Evolutionary conservation across 2,113 vertebrate species (phyloP).

Genomic region (Chaetodon auriga): DNA sequence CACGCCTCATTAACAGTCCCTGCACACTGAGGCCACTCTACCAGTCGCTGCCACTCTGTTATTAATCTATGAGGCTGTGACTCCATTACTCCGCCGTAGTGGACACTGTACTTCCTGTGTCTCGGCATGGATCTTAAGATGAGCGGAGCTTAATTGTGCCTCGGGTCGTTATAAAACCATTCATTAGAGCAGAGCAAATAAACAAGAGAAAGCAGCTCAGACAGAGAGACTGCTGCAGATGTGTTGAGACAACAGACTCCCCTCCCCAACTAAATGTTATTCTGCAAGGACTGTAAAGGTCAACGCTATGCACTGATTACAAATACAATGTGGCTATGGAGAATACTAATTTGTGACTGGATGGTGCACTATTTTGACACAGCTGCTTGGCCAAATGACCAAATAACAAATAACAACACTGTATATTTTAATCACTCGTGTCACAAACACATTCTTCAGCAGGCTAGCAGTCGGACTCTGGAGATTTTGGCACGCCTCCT

Average conservation of each 20-base stretch:
- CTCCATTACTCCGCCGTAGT: background rate
- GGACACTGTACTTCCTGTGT: constrained; percentile 47
- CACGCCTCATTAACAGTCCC: constrained; percentile 39
- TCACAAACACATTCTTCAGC: constrained; percentile 9
- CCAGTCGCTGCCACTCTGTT: constrained; percentile 21
- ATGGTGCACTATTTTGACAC: background rate
- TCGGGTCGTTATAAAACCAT: constrained; percentile 29
- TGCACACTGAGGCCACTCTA: constrained; percentile 32
- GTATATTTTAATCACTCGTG: background rate
- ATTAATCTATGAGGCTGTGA: constrained; percentile 8
- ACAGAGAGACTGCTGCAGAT: constrained; percentile 20
- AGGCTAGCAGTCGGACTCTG: background rate
- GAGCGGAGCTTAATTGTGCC: background rate
- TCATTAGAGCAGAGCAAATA: constrained; percentile 28
- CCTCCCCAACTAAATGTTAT: constrained; percentile 13
- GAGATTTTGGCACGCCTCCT: background rate
- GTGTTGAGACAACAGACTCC: constrained; percentile 1
- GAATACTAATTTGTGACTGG: background rate
- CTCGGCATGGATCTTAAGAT: constrained; percentile 11
- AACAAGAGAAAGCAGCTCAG: constrained; percentile 29
- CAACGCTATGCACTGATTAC: background rate
- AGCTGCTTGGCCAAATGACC: background rate
- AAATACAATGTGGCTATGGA: background rate
- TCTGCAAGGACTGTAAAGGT: background rate
- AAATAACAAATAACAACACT: constrained; percentile 9